phyloP scores from a whole-genome alignment of 1,140 invertebrate species.

The Maconellicoccus hirsutus region DNA sequence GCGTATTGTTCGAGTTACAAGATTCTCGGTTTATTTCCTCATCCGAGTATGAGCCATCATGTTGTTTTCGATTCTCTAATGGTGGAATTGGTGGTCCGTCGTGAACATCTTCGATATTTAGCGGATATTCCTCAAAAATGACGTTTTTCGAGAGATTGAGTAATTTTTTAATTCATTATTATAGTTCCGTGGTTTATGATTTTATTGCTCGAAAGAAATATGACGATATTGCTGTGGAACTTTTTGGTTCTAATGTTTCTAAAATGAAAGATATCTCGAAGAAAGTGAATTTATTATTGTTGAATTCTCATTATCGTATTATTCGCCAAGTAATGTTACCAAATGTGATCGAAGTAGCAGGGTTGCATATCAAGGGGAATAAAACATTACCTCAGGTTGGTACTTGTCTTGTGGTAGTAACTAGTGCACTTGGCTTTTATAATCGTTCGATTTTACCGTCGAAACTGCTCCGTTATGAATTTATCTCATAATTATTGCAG shows the following conservation, averaged over 20 bases:
- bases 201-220: slow-evolving; percentile 29
- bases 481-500: too few relatives aligned
- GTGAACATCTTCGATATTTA: slow-evolving; percentile 26
- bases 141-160: slow-evolving; percentile 24
- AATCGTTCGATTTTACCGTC: too few relatives aligned
- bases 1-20: neutral
- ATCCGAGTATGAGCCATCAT: slow-evolving; percentile 33
- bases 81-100: slow-evolving; percentile 30
- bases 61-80: slow-evolving; percentile 33
- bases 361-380: slow-evolving; percentile 39
- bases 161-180: slow-evolving; percentile 26
- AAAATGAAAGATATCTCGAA: slow-evolving; percentile 35
- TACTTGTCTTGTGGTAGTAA: neutral
- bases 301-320: slow-evolving; percentile 44
- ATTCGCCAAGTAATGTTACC: slow-evolving; percentile 37
- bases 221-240: neutral
- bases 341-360: slow-evolving; percentile 43
- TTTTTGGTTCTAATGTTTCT: slow-evolving; percentile 33
- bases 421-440: too few relatives aligned
- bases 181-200: neutral
- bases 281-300: slow-evolving; percentile 36
- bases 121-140: neutral
- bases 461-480: too few relatives aligned
- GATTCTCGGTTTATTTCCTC: too few relatives aligned
- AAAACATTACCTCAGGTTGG: slow-evolving; percentile 27